Conservation (phyloP, 2,888 invertebrate species). For the Lasius fuliginosus region DNA sequence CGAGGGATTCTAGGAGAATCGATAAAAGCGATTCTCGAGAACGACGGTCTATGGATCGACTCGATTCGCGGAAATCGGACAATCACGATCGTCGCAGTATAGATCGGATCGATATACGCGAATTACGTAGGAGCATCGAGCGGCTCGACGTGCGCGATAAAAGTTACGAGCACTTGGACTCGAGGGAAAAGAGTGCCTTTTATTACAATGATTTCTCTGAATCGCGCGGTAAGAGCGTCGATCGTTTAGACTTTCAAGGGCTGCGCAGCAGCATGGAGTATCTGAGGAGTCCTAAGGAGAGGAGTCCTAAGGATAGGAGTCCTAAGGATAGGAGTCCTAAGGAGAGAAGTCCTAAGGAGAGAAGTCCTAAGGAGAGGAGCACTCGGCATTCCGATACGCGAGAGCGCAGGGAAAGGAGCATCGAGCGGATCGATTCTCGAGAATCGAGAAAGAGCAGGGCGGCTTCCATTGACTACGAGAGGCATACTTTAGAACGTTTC, state of each 20-base stretch:
- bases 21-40: conserved; percentile 75
- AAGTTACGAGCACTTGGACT: conserved; percentile 78
- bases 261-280: conserved; percentile 78
- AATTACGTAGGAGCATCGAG: conserved; percentile 82
- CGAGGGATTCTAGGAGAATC: conserved; percentile 72
- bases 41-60: conserved; percentile 76
- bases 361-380: conserved; percentile 69
- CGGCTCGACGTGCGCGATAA: conserved; percentile 79
- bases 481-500: conserved; percentile 81
- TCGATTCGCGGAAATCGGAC: conserved; percentile 76
- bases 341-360: conserved; percentile 9
- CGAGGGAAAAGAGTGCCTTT: conserved; percentile 66
- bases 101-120: conserved; percentile 78
- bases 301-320: background rate
- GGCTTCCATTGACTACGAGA: conserved; percentile 76
- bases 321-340: too few species aligned
- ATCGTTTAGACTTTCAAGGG: conserved; percentile 80
- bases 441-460: conserved; percentile 73
- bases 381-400: conserved; percentile 59
- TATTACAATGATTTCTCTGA: conserved; percentile 73
- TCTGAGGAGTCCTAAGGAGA: conserved; percentile 73
- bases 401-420: conserved; percentile 76
- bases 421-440: conserved; percentile 79
- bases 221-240: conserved; percentile 77
- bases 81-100: conserved; percentile 70